Percentiles rank a stretch among this genome's conserved stretches.
These are phyloP conservation scores for Alethe castanea DNA, from an alignment of 2,113 vertebrate species.

Conservation along the genomic window DNA sequence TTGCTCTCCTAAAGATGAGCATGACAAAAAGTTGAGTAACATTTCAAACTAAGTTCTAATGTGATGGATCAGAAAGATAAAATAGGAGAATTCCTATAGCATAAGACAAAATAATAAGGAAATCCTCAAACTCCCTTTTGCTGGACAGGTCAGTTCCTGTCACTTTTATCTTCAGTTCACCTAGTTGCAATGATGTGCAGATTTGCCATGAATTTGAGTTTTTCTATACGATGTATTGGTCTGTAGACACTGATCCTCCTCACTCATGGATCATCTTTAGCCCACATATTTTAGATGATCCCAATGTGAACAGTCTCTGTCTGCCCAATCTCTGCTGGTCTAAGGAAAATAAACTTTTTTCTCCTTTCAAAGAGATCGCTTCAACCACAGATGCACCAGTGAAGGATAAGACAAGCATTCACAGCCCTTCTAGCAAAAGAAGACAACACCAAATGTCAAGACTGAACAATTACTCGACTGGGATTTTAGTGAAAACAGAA, in stretches of 20 bases:
- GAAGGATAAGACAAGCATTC: not conserved
- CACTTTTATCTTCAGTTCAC: not conserved
- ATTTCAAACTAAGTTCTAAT: not conserved
- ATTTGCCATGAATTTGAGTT: not conserved
- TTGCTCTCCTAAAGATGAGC: not conserved
- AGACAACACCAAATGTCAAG: not conserved
- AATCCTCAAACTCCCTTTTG: not conserved
- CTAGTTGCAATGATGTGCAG: not conserved
- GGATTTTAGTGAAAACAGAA: not conserved
- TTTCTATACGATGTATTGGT: rapidly evolving
- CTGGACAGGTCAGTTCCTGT: not conserved
- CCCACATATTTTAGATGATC: not conserved
- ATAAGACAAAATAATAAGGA: not conserved
- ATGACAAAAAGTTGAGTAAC: not conserved
- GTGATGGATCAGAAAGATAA: not conserved
- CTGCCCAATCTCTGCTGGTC: not conserved
- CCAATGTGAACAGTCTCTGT: not conserved
- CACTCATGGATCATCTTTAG: not conserved
- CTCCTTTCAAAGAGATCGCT: not conserved
- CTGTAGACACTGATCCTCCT: not conserved
- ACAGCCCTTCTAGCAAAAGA: not conserved
- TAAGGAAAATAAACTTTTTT: not conserved
- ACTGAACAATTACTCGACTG: not conserved
- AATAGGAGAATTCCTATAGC: not conserved
- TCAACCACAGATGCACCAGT: rapidly evolving